Evolutionary conservation across 92 coral and sea anemone species (phyloP), one percentile per base, ranked within the genome.

Genomic region (Heliopora coerulea): DNA sequence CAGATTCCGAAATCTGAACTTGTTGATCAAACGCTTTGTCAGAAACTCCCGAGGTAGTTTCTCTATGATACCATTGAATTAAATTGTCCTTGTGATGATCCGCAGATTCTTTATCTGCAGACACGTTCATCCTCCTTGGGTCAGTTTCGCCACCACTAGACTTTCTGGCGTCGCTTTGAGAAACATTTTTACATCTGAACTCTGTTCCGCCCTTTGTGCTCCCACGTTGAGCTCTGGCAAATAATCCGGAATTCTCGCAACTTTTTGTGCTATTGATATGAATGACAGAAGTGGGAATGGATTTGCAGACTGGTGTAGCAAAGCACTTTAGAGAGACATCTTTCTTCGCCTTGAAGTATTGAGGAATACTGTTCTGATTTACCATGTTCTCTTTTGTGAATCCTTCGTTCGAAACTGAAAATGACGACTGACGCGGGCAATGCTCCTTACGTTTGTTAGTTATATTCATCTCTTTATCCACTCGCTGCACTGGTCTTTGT

Each of bases 261-360:
- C 42, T 40, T 37, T 70, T 70, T 31, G 63, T 34, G 40, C 46
- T 50, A 21, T 31, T 52, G 33, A 70, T 54, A 70, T 70, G 50
- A 24, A 70, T 70, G 48, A 70, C 77, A 3, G 77, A 70, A 17
- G 77, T 54, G 27, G 77, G 77, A 33, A 70, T 54, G 20, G 77
- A 52, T 35, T 70, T 50, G 0, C n/a, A 12, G 68, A 27, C 57
- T 18, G 50, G 62, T 40, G 48, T 29, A 33, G 12, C 13, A 17
- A 26, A 20, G 17, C 39, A 13, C 29, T 67, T 67, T 30, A 21
- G 74, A 2, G 63, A 42, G 8, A 48, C 33, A 5, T 70, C 77
- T 70, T 70, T 70, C 64, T 70, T 70, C 19, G 56, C 30, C 42
- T 70, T 70, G 50, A 70, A 70, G 50, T 70, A 70, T 21, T 32